Conservation (phyloP, 2,888 invertebrate species). For the Bibio marci region DNA sequence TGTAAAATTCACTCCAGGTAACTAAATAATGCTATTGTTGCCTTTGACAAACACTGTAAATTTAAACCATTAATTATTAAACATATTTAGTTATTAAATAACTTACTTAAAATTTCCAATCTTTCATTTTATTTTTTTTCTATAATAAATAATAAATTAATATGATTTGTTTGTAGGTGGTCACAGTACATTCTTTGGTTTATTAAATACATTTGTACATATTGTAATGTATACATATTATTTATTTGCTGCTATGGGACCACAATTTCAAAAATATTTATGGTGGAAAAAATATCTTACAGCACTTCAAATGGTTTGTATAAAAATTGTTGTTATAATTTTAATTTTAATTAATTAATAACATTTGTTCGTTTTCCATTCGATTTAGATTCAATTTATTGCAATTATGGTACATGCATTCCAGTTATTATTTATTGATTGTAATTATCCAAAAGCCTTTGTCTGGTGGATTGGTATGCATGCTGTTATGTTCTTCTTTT, state of each 20-base stretch:
- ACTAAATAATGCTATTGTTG: too few species aligned
- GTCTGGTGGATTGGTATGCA: constrained; percentile 94
- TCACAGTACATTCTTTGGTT: constrained; percentile 89
- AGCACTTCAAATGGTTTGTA: constrained; percentile 69
- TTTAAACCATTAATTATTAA: too few species aligned
- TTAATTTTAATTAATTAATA: too few species aligned
- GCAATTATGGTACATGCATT: constrained; percentile 83
- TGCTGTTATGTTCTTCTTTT: constrained; percentile 88
- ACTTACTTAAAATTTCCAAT: too few species aligned
- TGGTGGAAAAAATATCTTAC: constrained; percentile 97
- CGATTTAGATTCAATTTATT: constrained; percentile 64
- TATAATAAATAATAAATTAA: background rate
- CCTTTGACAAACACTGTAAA: too few species aligned
- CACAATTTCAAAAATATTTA: constrained; percentile 64
- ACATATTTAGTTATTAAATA: too few species aligned
- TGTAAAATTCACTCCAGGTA: constrained; percentile 86
- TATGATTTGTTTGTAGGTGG: constrained; percentile 41
- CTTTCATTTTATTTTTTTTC: too few species aligned
- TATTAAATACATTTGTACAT: constrained; percentile 92
- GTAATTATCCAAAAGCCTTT: constrained; percentile 85
- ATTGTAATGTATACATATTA: constrained; percentile 93
- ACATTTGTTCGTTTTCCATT: too few species aligned
- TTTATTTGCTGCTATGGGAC: constrained; percentile 79
- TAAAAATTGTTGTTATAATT: too few species aligned
- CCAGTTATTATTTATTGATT: constrained; percentile 78